These are phyloP conservation scores for Athalia rosae DNA, from an alignment of 2,888 invertebrate species.

Conservation along the genomic window DNA sequence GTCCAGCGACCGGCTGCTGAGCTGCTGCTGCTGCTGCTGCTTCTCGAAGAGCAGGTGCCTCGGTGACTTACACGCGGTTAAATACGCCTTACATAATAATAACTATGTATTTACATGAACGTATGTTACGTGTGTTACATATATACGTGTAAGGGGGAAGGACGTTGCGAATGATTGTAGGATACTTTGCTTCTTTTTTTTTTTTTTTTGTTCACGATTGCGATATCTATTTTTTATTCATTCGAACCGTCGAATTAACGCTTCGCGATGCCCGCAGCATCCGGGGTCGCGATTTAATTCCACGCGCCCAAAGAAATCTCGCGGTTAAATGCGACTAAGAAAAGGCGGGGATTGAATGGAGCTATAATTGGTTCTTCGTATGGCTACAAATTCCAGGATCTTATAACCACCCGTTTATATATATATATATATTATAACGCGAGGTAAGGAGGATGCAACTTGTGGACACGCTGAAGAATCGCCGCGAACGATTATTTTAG, in stretches of 20 bases:
- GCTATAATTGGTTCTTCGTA: not conserved
- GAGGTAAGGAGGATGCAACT: no score
- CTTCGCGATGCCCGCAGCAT: not conserved
- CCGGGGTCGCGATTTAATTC: not conserved
- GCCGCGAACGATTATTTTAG: no score
- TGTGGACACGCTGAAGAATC: no score
- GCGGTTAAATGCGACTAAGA: not conserved
- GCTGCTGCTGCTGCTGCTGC: no score
- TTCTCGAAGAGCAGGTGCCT: constrained; percentile 66
- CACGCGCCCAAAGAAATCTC: no score
- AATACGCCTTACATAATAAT: not conserved
- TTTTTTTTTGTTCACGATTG: not conserved
- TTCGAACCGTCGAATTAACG: no score
- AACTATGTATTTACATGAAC: constrained; percentile 19
- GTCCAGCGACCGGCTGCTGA: constrained; percentile 56
- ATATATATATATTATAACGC: no score
- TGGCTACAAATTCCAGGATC: no score
- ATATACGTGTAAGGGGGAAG: not conserved
- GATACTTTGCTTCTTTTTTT: not conserved
- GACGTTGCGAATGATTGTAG: not conserved
- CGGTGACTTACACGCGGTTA: constrained; percentile 60
- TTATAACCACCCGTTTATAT: no score
- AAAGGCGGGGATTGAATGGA: not conserved
- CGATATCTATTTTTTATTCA: no score
- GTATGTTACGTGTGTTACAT: not conserved